These are phyloP conservation scores for Pimephales promelas DNA, from an alignment of 2,113 vertebrate species.

Conservation along the genomic window DNA sequence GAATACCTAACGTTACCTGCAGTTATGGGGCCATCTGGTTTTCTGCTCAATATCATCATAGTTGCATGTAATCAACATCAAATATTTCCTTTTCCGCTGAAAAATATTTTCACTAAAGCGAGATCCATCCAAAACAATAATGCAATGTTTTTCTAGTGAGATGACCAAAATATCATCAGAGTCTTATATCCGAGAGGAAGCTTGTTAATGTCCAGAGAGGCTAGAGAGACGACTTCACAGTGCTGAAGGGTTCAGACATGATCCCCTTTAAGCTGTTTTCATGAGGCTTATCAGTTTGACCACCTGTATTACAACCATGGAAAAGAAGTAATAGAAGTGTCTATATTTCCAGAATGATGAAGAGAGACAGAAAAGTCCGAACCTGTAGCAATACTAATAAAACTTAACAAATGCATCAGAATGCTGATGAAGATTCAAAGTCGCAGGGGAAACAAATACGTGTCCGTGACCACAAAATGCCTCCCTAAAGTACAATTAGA, in stretches of 20 bases:
- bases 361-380: neutral
- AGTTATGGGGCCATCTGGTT: conserved; percentile 83
- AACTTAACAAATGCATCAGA: neutral
- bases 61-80: conserved; percentile 73
- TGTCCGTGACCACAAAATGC: conserved; percentile 54
- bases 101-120: conserved; percentile 5
- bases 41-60: conserved; percentile 88
- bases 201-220: neutral
- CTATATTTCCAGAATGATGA: neutral
- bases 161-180: neutral
- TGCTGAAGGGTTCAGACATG: conserved; percentile 25
- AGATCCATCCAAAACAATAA: conserved; percentile 49
- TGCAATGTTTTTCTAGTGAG: neutral
- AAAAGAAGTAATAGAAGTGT: neutral
- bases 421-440: conserved; percentile 14
- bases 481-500: conserved; percentile 63
- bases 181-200: conserved; percentile 6
- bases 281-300: conserved; percentile 34
- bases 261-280: conserved; percentile 38
- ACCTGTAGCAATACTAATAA: neutral
- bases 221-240: conserved; percentile 12
- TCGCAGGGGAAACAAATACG: conserved; percentile 47
- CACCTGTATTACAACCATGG: conserved; percentile 6
- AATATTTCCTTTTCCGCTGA: conserved; percentile 45
- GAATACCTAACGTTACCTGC: conserved; percentile 80